phyloP scores from a whole-genome alignment of 2,113 vertebrate species.

The Pangasianodon gigas region DNA sequence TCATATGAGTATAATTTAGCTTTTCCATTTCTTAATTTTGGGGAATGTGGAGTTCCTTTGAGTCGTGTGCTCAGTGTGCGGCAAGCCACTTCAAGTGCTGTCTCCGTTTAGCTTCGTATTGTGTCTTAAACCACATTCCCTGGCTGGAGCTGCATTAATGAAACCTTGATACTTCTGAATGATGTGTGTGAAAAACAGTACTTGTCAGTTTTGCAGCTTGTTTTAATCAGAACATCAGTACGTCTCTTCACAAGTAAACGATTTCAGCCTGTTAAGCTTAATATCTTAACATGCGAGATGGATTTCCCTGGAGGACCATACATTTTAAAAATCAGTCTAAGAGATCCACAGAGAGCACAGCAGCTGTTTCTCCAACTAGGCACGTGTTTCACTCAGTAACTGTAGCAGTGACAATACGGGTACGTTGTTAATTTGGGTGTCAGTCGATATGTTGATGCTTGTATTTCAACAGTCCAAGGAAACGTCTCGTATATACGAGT shows the following conservation, averaged over 20 bases:
- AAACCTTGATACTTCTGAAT: conserved; percentile 21
- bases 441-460: conserved; percentile 58
- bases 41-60: conserved; percentile 20
- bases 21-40: conserved; percentile 37
- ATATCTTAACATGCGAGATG: conserved; percentile 52
- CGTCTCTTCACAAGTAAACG: neutral
- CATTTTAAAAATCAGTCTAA: conserved; percentile 55
- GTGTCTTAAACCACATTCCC: neutral
- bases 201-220: neutral
- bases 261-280: conserved; percentile 18
- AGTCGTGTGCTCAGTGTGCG: conserved; percentile 26
- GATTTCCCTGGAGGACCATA: conserved; percentile 53
- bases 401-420: conserved; percentile 46
- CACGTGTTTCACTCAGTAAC: conserved; percentile 34
- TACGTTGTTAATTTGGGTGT: conserved; percentile 49
- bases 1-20: conserved; percentile 43
- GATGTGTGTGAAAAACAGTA: neutral
- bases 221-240: neutral
- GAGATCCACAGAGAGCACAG: conserved; percentile 28
- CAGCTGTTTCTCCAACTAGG: conserved; percentile 59
- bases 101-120: conserved; percentile 22
- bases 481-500: conserved; percentile 47
- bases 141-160: neutral
- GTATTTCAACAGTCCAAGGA: conserved; percentile 34
- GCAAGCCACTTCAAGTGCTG: conserved; percentile 29